Conservation (phyloP, 35 echinoderm and acorn worm genomes). For the Eucidaris tribuloides region DNA sequence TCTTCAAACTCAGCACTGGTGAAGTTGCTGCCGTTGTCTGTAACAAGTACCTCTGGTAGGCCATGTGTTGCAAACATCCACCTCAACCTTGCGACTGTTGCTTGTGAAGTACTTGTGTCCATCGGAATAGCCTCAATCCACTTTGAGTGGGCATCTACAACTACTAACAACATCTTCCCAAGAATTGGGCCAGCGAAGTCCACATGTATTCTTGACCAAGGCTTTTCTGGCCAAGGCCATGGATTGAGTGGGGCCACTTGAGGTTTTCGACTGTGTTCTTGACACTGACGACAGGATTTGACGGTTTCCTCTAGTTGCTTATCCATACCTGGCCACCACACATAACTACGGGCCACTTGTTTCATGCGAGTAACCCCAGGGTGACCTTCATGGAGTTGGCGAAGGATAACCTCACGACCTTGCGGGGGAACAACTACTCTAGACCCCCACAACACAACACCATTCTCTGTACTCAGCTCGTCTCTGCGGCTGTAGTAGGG, state of each 20-base stretch:
- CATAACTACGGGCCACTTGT: slow-evolving; percentile 59
- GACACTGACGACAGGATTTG: neutral
- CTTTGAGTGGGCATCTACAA: slow-evolving; percentile 56
- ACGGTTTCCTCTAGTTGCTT: slow-evolving; percentile 27
- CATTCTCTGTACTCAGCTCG: slow-evolving; percentile 32
- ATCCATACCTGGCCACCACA: slow-evolving; percentile 62
- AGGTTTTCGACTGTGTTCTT: neutral
- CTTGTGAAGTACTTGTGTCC: slow-evolving; percentile 37
- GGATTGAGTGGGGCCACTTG: slow-evolving; percentile 22
- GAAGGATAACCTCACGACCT: slow-evolving; percentile 20
- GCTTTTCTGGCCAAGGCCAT: slow-evolving; percentile 43
- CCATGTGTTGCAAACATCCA: slow-evolving; percentile 71
- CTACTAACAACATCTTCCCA: slow-evolving; percentile 40
- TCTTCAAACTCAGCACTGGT: slow-evolving; percentile 34
- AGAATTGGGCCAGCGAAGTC: slow-evolving; percentile 57
- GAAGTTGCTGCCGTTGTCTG: slow-evolving; percentile 58
- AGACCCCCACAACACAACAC: slow-evolving; percentile 40
- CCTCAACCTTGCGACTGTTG: slow-evolving; percentile 42
- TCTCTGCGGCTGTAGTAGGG: slow-evolving; percentile 30
- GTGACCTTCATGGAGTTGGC: slow-evolving; percentile 65
- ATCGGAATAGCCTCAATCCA: slow-evolving; percentile 41
- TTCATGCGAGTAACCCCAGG: slow-evolving; percentile 61
- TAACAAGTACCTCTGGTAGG: slow-evolving; percentile 64
- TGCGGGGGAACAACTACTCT: slow-evolving; percentile 48
- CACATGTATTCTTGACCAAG: slow-evolving; percentile 47